phyloP scores from a whole-genome alignment of 2,888 invertebrate genomes.

The Norana najaformis region DNA sequence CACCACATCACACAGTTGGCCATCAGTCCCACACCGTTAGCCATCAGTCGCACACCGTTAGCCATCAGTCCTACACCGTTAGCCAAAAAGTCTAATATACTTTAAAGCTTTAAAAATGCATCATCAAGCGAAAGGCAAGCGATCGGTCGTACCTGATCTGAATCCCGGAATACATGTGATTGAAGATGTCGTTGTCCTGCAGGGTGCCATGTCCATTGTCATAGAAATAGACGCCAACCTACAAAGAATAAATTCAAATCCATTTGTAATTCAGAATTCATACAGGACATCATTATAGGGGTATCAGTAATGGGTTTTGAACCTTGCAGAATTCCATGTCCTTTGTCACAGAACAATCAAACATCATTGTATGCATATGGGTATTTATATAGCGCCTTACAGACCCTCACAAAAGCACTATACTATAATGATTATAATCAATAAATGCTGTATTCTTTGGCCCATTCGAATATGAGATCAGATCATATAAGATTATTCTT shows the following conservation, averaged over 20 bases:
- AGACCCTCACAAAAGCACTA: no score
- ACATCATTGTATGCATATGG: background rate
- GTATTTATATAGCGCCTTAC: no score
- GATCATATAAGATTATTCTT: background rate
- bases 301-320: background rate
- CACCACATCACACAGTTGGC: no score
- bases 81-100: background rate
- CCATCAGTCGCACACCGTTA: no score
- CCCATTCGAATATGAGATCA: background rate
- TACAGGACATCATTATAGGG: background rate
- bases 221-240: conserved; percentile 95
- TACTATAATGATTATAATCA: background rate
- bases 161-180: conserved; percentile 97
- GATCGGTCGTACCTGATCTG: conserved; percentile 76
- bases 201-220: conserved; percentile 98
- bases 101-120: background rate
- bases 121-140: conserved; percentile 46
- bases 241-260: conserved; percentile 31
- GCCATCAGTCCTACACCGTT: no score
- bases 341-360: background rate
- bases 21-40: no score
- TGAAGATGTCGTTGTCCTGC: conserved; percentile 99
- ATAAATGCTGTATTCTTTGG: background rate
- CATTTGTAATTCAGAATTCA: background rate
- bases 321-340: background rate